A percentile compares a stretch with the other conserved stretches of the same genome.
Conservation (phyloP, 2,888 invertebrate species). For the Brachypterus glaber region DNA sequence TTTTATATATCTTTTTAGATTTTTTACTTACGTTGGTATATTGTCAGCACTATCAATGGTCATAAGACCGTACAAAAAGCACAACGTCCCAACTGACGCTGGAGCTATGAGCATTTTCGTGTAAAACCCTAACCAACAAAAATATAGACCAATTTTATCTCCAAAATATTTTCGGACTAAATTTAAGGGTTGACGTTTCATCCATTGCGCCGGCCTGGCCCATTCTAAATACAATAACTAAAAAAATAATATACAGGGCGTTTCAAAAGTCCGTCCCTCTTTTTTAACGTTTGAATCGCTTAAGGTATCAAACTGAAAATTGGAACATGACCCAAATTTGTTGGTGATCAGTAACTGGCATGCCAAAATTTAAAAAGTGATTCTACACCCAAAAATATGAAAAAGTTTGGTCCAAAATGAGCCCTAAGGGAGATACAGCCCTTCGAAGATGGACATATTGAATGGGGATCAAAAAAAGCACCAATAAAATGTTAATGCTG, state of each 20-base stretch:
- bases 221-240: slow-evolving; percentile 84
- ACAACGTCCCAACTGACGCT: slow-evolving; percentile 73
- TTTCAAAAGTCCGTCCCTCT: too few relatives aligned
- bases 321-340: too few relatives aligned
- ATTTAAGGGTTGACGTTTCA: slow-evolving; percentile 86
- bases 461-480: too few relatives aligned
- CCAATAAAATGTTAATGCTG: too few relatives aligned
- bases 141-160: slow-evolving; percentile 84
- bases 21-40: slow-evolving; percentile 54
- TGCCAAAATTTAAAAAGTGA: too few relatives aligned
- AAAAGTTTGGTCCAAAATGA: too few relatives aligned
- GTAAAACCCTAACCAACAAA: slow-evolving; percentile 91
- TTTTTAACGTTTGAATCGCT: too few relatives aligned
- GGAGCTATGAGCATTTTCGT: slow-evolving; percentile 83
- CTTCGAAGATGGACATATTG: too few relatives aligned
- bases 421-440: too few relatives aligned
- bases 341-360: too few relatives aligned
- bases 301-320: too few relatives aligned
- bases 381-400: too few relatives aligned
- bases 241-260: slow-evolving; percentile 18
- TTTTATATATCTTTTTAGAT: neutral
- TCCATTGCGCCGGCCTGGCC: slow-evolving; percentile 85
- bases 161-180: slow-evolving; percentile 82
- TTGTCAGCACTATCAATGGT: slow-evolving; percentile 78
- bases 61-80: slow-evolving; percentile 76